Conservation (phyloP, 2,888 invertebrate species). For the Himalopsyche kuldschensis region DNA sequence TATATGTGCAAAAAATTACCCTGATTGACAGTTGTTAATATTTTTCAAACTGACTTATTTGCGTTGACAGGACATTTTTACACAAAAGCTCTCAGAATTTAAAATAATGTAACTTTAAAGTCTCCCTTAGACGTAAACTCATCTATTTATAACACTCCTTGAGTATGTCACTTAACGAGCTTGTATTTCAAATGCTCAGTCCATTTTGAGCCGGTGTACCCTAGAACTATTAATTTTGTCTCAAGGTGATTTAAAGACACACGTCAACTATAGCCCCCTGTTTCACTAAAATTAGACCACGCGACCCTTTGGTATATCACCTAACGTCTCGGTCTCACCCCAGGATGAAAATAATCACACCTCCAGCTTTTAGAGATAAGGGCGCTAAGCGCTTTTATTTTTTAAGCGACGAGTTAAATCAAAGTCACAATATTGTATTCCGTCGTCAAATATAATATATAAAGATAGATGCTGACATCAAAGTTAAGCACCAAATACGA, state of each 20-base stretch:
- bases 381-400: background rate
- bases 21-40: too few species aligned
- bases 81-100: too few species aligned
- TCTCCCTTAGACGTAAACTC: too few species aligned
- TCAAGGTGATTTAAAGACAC: constrained; percentile 20
- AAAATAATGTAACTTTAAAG: too few species aligned
- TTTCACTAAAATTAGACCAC: background rate
- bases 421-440: too few species aligned
- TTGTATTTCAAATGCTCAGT: background rate
- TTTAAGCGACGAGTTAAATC: background rate
- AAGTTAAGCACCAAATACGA: too few species aligned
- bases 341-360: background rate
- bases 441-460: too few species aligned
- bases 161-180: background rate
- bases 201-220: background rate
- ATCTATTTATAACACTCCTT: background rate
- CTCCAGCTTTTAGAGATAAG: background rate
- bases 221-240: constrained; percentile 14
- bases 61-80: too few species aligned
- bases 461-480: too few species aligned
- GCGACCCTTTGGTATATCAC: background rate
- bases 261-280: background rate
- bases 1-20: too few species aligned
- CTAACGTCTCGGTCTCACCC: background rate
- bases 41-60: too few species aligned